Evolutionary conservation across 2,888 invertebrate genomes (phyloP).

Genomic region (Ephialtes manifestator): DNA sequence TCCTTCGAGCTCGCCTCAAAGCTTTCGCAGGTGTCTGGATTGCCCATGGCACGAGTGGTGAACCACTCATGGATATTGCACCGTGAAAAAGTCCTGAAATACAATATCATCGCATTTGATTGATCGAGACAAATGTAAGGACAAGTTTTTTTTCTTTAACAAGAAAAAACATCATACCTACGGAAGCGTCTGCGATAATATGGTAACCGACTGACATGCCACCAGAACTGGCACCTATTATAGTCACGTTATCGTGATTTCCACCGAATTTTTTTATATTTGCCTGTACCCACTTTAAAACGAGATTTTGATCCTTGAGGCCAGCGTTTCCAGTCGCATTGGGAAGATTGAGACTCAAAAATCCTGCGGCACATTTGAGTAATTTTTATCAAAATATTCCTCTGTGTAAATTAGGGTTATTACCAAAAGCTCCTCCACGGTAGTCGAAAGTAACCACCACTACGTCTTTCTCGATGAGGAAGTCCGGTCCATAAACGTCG

Average conservation of each 20-base stretch:
- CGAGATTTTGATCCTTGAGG: no score
- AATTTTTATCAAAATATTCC: no score
- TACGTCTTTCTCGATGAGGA: constrained; percentile 73
- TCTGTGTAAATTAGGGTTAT: no score
- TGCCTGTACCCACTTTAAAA: no score
- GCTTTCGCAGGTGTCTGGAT: constrained; percentile 70
- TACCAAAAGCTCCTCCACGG: constrained; percentile 75
- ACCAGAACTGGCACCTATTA: constrained; percentile 88
- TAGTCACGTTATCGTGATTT: constrained; percentile 86
- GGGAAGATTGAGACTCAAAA: no score
- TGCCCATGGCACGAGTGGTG: constrained; percentile 86
- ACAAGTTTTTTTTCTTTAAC: no score
- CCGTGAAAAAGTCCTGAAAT: constrained; percentile 87
- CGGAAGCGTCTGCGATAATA: constrained; percentile 68
- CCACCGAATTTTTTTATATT: constrained; percentile 86
- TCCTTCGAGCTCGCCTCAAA: constrained; percentile 79
- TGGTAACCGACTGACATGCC: constrained; percentile 78
- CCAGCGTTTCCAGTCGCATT: no score
- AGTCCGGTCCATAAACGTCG: constrained; percentile 73
- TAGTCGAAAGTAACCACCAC: constrained; percentile 75
- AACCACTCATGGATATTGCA: constrained; percentile 88
- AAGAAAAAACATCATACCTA: constrained; percentile 59
- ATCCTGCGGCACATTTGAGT: no score
- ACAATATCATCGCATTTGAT: neutral
- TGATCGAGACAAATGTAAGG: neutral